Base-by-base conservation (phyloP, 2,888 invertebrate genomes). In the Hymenopus coronatus region DNA sequence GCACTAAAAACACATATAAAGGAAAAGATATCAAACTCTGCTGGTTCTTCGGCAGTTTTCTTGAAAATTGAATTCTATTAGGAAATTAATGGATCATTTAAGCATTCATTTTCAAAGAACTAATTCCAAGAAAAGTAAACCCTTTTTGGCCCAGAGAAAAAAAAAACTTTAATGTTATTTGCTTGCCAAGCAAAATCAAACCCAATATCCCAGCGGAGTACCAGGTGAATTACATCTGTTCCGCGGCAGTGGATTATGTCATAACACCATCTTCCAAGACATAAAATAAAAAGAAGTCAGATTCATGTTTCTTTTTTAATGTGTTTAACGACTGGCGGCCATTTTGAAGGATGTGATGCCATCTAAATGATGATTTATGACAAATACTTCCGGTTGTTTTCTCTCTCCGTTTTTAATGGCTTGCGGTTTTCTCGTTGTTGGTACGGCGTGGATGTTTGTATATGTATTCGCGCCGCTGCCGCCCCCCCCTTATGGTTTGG, bases 331-430 rank as follows among this genome's bases (percentile, higher is more conserved):
- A 70, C 54, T 70, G 87, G 82, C 87, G 33, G 87, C 87, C 87
- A 87, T 87, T 87, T 87, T 87, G 87, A 87, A 87, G 87, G 87
- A 87, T 87, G 87, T 87, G 87, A 82, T 87, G 87, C 82, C 87
- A 87, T 87, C 87, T 87, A 82, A 87, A 87, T 82, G 87, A 88
- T 89, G 89, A 89, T 89, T 89, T 89, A 89, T 83, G 88, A 85
- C 89, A 85, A 89, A 89, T 89, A 89, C 89, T 89, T 89, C 89
- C 89, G 89, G 89, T 89, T 88, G 54, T 89, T 87, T 87, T 87
- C 87, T 82, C 54, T 70, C 82, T 87, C n/a, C n/a, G 87, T 87
- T 87, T 82, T 87, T 87, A 87, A 87, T 87, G 87, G 87, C 87
- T 87, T 87, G 87, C 82, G 87, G 87, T 87, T 87, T 87, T 87